Base-by-base conservation (phyloP, 1,140 invertebrate genomes). In the Trichogramma pretiosum region DNA sequence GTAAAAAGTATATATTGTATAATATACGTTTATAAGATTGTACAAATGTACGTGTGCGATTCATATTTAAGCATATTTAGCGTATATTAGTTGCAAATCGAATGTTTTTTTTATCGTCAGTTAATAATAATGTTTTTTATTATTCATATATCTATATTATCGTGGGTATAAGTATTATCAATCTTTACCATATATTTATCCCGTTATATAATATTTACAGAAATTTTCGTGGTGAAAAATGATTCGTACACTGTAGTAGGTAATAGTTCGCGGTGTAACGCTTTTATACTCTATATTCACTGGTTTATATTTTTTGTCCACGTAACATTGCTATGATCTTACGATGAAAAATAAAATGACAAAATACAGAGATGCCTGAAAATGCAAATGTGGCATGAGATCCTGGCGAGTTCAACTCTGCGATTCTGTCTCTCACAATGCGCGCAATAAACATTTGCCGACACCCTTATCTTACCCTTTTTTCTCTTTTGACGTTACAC, bases 381-480 rank as follows among this genome's bases (percentile, higher is more conserved):
- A n/a, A n/a, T n/a, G n/a, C n/a, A n/a, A n/a, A n/a, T n/a, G n/a
- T n/a, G n/a, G n/a, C n/a, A n/a, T n/a, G n/a, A n/a, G n/a, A n/a
- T n/a, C n/a, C n/a, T n/a, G n/a, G n/a, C n/a, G n/a, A n/a, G n/a
- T n/a, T n/a, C n/a, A n/a, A n/a, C n/a, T n/a, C n/a, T n/a, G n/a
- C n/a, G n/a, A n/a, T 40, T 33, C 10, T 4, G 5, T 28, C n/a
- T n/a, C n/a, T 18, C 39, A n/a, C 21, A 38, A 16, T 38, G 26
- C 36, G 21, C 35, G 36, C 55, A 50, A 56, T 50, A 58, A 50
- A 52, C 44, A 55, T 52, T 54, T 56, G 54, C 50, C 55, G 51
- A 52, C 51, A 45, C 54, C 51, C 44, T 46, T 26, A 42, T 39
- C 47, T 52, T 42, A n/a, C 18, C 50, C 52, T 51, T 47, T 52